Conservation (phyloP, 2,888 invertebrate species). For the Eupithecia inturbata region DNA sequence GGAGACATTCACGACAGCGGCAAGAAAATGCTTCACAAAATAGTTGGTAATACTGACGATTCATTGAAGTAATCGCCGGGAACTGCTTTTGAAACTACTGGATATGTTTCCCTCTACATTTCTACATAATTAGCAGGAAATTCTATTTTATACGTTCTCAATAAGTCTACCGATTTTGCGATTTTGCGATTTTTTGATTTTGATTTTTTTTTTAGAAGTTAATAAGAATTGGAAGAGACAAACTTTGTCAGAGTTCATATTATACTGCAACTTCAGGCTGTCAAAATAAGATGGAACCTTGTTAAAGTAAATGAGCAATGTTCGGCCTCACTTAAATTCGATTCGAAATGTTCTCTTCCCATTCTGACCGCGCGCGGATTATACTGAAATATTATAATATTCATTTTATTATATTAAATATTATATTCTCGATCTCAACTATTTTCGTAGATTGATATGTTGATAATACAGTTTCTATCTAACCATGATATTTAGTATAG, state of each 20-base stretch:
- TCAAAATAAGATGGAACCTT: too few species aligned
- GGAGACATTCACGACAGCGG: constrained; percentile 78
- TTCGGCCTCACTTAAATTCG: background rate
- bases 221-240: too few species aligned
- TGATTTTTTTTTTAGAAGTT: too few species aligned
- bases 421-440: background rate
- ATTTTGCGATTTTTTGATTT: too few species aligned
- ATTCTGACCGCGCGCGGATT: background rate
- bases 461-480: background rate
- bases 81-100: constrained; percentile 40
- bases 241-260: too few species aligned
- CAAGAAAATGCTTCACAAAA: constrained; percentile 62
- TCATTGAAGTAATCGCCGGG: constrained; percentile 57
- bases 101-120: background rate
- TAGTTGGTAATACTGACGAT: constrained; percentile 58
- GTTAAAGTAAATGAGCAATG: background rate
- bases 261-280: too few species aligned
- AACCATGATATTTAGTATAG: too few species aligned
- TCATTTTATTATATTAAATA: too few species aligned
- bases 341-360: background rate
- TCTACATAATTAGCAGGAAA: background rate
- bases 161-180: background rate
- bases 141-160: background rate
- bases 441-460: background rate
- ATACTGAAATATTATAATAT: background rate